Evolutionary conservation across 2,113 vertebrate genomes (phyloP).

Genomic region (Hemibagrus wyckioides): DNA sequence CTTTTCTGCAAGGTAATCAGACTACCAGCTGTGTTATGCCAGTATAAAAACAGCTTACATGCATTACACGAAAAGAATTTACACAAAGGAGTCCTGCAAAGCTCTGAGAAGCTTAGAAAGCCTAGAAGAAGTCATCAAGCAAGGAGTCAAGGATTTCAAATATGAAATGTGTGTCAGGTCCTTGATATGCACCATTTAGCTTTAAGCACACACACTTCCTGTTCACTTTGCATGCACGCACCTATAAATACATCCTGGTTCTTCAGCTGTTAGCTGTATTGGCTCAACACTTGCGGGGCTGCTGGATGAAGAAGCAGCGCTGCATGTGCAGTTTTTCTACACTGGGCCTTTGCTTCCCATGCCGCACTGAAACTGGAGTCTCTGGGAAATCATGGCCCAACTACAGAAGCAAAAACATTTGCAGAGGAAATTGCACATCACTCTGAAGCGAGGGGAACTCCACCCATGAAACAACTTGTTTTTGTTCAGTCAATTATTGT

Average conservation of each 20-base stretch:
- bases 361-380: constrained; percentile 78
- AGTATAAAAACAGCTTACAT: background rate
- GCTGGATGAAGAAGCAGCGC: constrained; percentile 84
- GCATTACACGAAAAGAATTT: constrained; percentile 41
- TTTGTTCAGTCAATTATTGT: background rate
- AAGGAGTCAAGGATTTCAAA: background rate
- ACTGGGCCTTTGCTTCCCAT: constrained; percentile 82
- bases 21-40: background rate
- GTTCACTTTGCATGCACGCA: constrained; percentile 44
- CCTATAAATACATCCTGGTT: background rate
- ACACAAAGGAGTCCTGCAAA: constrained; percentile 6
- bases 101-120: constrained; percentile 43
- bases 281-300: constrained; percentile 88
- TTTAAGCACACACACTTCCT: constrained; percentile 45
- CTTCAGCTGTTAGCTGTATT: constrained; percentile 4
- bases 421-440: background rate
- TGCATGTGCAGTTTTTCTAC: constrained; percentile 80
- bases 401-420: constrained; percentile 57
- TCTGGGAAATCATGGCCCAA: constrained; percentile 83
- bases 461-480: background rate
- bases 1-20: constrained; percentile 22
- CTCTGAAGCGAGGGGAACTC: background rate
- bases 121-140: constrained; percentile 21
- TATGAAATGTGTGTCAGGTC: constrained; percentile 9
- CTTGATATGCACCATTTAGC: constrained; percentile 35